Conservation (phyloP, 2,113 vertebrate species). For the Myiagra hebetior region DNA sequence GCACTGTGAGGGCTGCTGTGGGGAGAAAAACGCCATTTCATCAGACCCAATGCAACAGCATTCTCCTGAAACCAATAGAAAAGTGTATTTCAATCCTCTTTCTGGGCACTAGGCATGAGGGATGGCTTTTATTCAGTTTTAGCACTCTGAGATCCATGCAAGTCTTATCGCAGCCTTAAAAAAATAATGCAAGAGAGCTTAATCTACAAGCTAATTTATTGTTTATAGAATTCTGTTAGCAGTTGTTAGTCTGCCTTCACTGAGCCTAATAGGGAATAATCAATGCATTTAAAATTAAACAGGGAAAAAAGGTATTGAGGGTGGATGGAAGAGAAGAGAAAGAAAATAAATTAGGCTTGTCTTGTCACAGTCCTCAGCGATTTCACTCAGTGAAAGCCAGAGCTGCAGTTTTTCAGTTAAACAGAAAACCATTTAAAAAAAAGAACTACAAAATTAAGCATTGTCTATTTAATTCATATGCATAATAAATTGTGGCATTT, state of each 20-base stretch:
- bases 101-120: background rate
- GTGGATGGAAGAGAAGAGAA: background rate
- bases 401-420: conserved; percentile 24
- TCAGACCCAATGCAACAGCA: background rate
- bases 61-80: background rate
- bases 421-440: background rate
- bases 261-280: background rate
- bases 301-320: background rate
- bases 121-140: conserved; percentile 29
- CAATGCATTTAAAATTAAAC: conserved; percentile 24
- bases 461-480: background rate
- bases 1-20: background rate
- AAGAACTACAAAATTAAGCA: conserved; percentile 13
- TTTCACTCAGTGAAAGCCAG: conserved; percentile 2
- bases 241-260: conserved; percentile 31
- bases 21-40: background rate
- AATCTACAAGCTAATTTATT: conserved; percentile 51
- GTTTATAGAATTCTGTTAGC: conserved; percentile 35
- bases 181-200: background rate
- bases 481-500: background rate
- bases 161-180: background rate
- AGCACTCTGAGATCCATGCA: background rate
- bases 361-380: background rate
- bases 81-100: background rate
- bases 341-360: background rate